A percentile compares a stretch with the other conserved stretches of the same genome.
Conservation (phyloP, 2,113 vertebrate genomes). For the Drymodes brunneopygia region DNA sequence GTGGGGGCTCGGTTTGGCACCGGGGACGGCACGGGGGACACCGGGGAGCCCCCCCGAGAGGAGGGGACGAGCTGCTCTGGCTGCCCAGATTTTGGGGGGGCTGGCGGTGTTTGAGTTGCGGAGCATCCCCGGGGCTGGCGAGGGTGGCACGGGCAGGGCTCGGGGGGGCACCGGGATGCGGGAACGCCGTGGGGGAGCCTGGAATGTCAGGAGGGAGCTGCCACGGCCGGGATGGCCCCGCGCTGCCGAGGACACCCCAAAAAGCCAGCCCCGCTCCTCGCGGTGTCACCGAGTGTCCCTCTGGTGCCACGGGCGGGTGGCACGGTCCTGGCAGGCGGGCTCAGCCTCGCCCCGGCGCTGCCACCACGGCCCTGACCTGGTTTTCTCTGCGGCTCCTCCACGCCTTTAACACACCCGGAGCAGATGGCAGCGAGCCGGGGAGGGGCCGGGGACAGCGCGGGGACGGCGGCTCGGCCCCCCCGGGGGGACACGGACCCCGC, state of each 20-base stretch:
- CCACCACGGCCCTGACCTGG: neutral
- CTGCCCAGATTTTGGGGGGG: neutral
- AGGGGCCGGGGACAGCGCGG: neutral
- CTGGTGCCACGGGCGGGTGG: accelerated
- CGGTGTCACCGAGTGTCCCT: neutral
- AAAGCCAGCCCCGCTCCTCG: accelerated
- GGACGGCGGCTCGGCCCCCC: accelerated
- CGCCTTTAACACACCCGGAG: neutral
- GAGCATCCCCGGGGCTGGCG: accelerated
- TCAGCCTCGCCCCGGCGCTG: neutral
- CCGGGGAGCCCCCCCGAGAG: neutral
- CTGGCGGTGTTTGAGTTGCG: accelerated
- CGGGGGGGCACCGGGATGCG: accelerated
- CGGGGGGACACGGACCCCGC: accelerated
- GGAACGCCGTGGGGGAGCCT: accelerated
- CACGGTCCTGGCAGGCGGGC: accelerated
- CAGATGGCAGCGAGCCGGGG: neutral
- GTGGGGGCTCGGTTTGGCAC: accelerated
- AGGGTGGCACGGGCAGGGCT: accelerated
- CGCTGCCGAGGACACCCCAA: neutral
- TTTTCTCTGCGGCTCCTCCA: neutral
- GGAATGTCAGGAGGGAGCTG: accelerated
- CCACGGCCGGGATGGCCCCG: accelerated
- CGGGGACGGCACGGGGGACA: accelerated
- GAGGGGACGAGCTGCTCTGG: accelerated